phyloP scores from a whole-genome alignment of 2,797 vertebrate genomes.

The Enteromius treurensis region DNA sequence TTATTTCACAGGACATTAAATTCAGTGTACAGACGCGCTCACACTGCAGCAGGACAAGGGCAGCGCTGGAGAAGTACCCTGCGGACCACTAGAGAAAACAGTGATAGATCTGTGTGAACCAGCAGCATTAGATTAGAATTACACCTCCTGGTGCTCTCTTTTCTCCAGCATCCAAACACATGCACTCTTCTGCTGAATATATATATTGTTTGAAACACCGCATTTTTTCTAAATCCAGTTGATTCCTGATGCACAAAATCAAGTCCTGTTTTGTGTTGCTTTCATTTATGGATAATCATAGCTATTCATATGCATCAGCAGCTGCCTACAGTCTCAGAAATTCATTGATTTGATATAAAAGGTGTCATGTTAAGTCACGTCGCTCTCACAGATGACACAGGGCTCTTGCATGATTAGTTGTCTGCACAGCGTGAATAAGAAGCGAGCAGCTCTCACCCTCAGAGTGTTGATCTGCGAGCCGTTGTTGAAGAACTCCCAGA shows the following conservation, averaged over 20 bases:
- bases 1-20: constrained; percentile 44
- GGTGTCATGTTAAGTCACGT: not conserved
- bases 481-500: constrained; percentile 55
- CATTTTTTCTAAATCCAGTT: not conserved
- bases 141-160: not conserved
- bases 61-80: constrained; percentile 18
- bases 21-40: constrained; percentile 25
- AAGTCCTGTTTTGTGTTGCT: not conserved
- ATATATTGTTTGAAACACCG: not conserved
- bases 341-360: not conserved
- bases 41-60: constrained; percentile 38
- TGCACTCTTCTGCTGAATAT: not conserved
- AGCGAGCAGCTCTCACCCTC: constrained; percentile 41
- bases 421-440: not conserved
- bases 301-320: not conserved
- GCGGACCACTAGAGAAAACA: constrained; percentile 37
- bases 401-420: not conserved
- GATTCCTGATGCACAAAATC: not conserved
- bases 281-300: not conserved
- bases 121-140: constrained; percentile 6
- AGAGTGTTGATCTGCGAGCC: constrained; percentile 52
- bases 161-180: not conserved
- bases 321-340: not conserved
- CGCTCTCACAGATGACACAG: not conserved
- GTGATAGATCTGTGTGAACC: constrained; percentile 39